Evolutionary conservation across 2,113 vertebrate genomes (phyloP), one percentile per base, ranked within the genome.

Genomic region (Microcebus griseorufus): DNA sequence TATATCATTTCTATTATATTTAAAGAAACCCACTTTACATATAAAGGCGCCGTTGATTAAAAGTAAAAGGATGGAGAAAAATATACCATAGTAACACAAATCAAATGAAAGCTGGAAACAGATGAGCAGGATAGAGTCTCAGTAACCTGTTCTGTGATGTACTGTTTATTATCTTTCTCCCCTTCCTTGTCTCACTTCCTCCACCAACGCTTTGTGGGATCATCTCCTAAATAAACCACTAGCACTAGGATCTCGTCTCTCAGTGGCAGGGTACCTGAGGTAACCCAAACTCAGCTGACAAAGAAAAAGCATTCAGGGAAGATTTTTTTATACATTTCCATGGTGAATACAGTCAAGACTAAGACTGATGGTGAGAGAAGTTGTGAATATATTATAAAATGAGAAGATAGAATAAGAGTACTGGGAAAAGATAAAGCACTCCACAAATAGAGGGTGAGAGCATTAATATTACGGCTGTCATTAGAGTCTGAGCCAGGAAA

Each of bases 321-420:
- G 7, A 6, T 34, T 45, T 84, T 93, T 90, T 23, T 42, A 86
- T 37, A 76, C 8, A 75, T 87, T 78, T 48, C 29, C 39, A 42
- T 32, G n/a, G 67, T 88, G 72, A 85, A 93, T 65, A 58, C 1
- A 73, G 55, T 75, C 0, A 17, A 88, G 60, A n/a, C 45, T 48
- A 85, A 93, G 37, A 89, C 11, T 39, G 78, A 94, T 53, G 12
- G 51, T 53, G 37, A 88, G 53, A 87, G 51, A 80, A 85, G 13
- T 11, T 90, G 58, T 84, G 92, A 85, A 76, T 69, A 48, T 58
- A 58, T 58, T 58, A 58, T 76, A 86, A 95, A 90, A 88, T 90
- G 64, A 75, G 76, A 58, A 83, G 64, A 75, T 4, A 45, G 34
- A 88, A 1, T 83, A 79, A 85, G 82, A 34, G 18, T 48, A 65